Evolutionary conservation across 2,888 invertebrate genomes (phyloP).

Genomic region (Conomelus anceps): DNA sequence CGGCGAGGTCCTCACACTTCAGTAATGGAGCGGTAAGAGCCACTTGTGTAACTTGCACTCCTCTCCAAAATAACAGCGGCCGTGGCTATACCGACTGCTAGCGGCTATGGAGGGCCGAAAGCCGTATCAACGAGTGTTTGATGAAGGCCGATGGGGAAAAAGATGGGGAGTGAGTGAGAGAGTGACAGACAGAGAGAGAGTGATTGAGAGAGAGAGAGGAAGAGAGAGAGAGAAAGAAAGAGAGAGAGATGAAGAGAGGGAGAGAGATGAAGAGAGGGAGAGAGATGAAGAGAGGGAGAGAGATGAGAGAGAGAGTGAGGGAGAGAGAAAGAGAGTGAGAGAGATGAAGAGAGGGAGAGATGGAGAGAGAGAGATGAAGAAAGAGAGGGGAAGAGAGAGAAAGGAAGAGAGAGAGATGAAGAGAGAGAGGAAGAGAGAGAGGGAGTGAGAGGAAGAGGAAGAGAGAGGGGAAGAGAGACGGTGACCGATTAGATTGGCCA

Average conservation of each 20-base stretch:
- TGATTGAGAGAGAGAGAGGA: background rate
- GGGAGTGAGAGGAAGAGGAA: background rate
- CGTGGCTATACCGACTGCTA: too few relatives aligned
- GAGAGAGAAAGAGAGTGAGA: background rate
- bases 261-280: background rate
- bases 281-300: background rate
- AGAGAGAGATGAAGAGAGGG: background rate
- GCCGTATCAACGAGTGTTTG: background rate
- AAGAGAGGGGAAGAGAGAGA: too few relatives aligned
- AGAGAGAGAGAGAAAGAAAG: background rate
- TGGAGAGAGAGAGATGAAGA: background rate
- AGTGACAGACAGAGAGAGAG: background rate
- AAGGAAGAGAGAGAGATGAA: background rate
- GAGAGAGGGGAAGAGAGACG: background rate
- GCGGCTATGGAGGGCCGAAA: background rate
- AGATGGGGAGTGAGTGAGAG: background rate
- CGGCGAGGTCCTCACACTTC: background rate
- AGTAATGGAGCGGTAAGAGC: background rate
- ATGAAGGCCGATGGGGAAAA: background rate
- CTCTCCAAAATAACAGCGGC: background rate
- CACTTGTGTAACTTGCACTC: background rate
- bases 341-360: background rate
- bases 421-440: background rate
- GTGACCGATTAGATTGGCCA: too few relatives aligned
- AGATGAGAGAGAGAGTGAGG: background rate